Percentiles rank a stretch among this genome's conserved stretches.
These are phyloP conservation scores for Capreolus pygargus DNA, from an alignment of 2,113 vertebrate genomes.

Conservation along the genomic window DNA sequence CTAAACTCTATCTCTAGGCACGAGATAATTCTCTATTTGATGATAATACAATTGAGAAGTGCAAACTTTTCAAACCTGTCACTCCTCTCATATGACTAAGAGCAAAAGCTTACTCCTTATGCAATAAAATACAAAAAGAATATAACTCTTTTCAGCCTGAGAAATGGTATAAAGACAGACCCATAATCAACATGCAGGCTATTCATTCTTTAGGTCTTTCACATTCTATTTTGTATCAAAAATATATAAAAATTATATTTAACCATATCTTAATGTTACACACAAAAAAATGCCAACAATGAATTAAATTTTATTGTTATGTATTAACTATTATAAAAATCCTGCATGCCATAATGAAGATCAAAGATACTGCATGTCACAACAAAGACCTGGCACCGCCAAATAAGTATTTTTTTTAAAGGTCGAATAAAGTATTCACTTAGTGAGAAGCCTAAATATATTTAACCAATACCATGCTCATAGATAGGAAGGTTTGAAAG, in stretches of 20 bases:
- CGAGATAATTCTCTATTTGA: background rate
- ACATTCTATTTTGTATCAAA: background rate
- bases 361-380: background rate
- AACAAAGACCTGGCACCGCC: background rate
- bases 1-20: background rate
- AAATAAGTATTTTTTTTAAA: background rate
- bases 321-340: background rate
- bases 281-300: background rate
- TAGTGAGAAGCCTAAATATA: background rate
- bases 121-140: background rate
- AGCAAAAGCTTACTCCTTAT: background rate
- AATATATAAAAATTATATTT: background rate
- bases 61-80: background rate
- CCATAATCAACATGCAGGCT: background rate
- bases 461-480: background rate
- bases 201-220: background rate
- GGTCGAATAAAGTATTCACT: background rate
- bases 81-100: background rate
- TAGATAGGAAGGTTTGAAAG: background rate
- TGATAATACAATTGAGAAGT: background rate
- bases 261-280: background rate
- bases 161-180: background rate
- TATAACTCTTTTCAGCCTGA: background rate
- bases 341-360: background rate
- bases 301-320: background rate